phyloP scores from a whole-genome alignment of 2,797 vertebrate species.

The Pyrocephalus nanus region DNA sequence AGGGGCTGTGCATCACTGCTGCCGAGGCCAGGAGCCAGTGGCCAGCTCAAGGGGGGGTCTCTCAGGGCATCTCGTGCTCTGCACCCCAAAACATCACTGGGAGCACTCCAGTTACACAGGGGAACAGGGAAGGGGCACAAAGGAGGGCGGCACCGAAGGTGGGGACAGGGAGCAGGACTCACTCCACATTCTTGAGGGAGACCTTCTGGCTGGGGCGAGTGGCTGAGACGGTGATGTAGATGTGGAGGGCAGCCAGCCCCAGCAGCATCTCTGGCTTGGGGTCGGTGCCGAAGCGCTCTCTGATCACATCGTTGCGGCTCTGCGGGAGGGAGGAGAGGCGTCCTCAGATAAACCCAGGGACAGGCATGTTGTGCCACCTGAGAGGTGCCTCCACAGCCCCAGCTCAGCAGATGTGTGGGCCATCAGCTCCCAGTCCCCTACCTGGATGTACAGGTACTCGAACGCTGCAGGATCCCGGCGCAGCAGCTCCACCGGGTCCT shows the following conservation, averaged over 20 bases:
- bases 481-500: constrained; percentile 94
- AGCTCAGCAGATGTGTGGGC: fast-evolving
- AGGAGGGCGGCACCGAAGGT: fast-evolving
- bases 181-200: constrained; percentile 98
- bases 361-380: not conserved
- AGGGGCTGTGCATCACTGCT: not conserved
- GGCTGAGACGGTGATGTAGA: constrained; percentile 96
- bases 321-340: constrained; percentile 56
- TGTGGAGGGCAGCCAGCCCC: constrained; percentile 93
- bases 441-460: constrained; percentile 99
- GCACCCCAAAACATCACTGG: fast-evolving
- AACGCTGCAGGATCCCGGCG: constrained; percentile 94
- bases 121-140: not conserved
- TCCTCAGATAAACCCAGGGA: not conserved
- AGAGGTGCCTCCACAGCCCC: not conserved
- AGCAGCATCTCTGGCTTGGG: constrained; percentile 94
- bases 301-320: constrained; percentile 98
- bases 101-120: not conserved
- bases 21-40: not conserved
- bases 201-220: constrained; percentile 97
- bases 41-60: not conserved
- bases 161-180: constrained; percentile 71
- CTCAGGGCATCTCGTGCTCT: not conserved
- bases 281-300: constrained; percentile 92
- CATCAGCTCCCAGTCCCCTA: constrained; percentile 44